Evolutionary conservation across 1,140 invertebrate genomes (phyloP).

Genomic region (Listronotus oregonensis): DNA sequence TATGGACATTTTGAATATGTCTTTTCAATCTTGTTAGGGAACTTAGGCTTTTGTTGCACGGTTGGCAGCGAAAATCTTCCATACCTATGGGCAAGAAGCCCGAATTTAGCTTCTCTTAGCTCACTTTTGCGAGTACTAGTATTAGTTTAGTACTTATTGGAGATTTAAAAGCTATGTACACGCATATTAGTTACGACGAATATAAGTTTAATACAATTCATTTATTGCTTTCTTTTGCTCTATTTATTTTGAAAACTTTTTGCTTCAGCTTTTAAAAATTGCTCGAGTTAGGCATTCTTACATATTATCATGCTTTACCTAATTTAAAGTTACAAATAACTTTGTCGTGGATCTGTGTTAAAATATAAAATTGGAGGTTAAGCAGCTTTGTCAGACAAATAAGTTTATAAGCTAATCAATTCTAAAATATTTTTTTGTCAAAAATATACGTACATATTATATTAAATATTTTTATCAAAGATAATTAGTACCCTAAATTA

Average conservation of each 20-base stretch:
- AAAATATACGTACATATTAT: too few species aligned
- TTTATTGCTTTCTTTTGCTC: too few species aligned
- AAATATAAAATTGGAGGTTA: too few species aligned
- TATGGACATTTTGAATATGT: constrained; percentile 86
- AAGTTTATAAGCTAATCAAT: too few species aligned
- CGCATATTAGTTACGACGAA: constrained; percentile 19
- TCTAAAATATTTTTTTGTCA: too few species aligned
- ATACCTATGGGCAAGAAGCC: constrained; percentile 57
- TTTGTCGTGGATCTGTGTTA: too few species aligned
- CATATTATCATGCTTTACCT: too few species aligned
- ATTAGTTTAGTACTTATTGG: constrained; percentile 44
- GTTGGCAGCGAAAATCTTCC: constrained; percentile 83
- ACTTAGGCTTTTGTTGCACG: constrained; percentile 85
- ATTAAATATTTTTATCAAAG: too few species aligned
- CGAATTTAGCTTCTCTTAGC: constrained; percentile 33
- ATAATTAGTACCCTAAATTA: too few species aligned
- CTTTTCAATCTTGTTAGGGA: constrained; percentile 82
- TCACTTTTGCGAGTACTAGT: constrained; percentile 30
- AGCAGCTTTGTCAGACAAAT: too few species aligned
- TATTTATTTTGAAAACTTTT: constrained; percentile 1
- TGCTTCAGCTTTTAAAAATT: constrained; percentile 9
- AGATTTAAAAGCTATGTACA: constrained; percentile 47
- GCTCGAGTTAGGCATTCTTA: constrained; percentile 1
- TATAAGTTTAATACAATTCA: too few species aligned
- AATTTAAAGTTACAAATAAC: too few species aligned